Conservation (phyloP, 2,113 vertebrate genomes). For the Podocnemis expansa region DNA sequence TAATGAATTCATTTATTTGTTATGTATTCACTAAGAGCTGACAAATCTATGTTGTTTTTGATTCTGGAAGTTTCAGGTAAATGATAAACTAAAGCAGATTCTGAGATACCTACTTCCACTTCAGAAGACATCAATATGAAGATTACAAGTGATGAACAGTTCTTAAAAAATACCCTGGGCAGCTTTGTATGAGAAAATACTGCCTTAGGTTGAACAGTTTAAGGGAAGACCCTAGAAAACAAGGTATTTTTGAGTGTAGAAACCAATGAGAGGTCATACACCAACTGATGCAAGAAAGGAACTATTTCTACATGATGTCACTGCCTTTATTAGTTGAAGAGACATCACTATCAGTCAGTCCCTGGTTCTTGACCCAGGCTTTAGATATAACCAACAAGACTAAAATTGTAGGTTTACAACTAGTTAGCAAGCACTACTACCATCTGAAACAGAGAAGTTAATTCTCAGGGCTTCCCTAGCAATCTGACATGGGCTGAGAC, state of each 20-base stretch:
- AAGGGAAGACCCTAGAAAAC: not conserved
- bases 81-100: constrained; percentile 1
- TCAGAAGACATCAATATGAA: not conserved
- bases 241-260: not conserved
- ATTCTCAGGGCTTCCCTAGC: not conserved
- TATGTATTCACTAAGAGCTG: not conserved
- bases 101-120: not conserved
- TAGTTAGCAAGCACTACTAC: not conserved
- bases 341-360: not conserved
- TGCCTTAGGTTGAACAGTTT: not conserved
- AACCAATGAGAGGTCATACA: not conserved
- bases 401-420: not conserved
- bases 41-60: not conserved
- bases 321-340: constrained; percentile 1
- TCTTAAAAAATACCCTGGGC: constrained; percentile 20
- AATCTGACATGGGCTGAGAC: not conserved
- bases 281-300: not conserved
- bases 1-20: not conserved
- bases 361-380: not conserved
- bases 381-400: not conserved
- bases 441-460: not conserved
- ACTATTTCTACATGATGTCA: not conserved
- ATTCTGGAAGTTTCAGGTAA: not conserved
- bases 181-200: not conserved
- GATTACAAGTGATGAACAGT: not conserved